These are phyloP conservation scores for Spinibarbus caldwelli DNA, from an alignment of 2,797 vertebrate species.

Conservation along the genomic window DNA sequence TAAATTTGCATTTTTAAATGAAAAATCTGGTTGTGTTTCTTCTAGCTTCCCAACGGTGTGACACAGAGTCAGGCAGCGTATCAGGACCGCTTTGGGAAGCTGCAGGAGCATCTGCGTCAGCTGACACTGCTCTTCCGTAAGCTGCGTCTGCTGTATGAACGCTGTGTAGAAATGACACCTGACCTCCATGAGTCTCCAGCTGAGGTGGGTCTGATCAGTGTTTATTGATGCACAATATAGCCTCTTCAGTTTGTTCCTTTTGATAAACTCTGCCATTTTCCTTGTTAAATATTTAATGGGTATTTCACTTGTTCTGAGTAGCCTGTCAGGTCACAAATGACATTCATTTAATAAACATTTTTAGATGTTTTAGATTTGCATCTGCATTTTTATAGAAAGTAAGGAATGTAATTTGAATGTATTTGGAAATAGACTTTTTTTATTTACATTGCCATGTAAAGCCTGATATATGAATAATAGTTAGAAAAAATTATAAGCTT, in stretches of 20 bases:
- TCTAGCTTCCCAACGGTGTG: constrained; percentile 81
- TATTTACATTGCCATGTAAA: too few species aligned
- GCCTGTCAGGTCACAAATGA: background rate
- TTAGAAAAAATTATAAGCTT: too few species aligned
- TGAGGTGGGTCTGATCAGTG: constrained; percentile 69
- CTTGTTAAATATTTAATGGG: background rate
- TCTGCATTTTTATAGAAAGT: too few species aligned
- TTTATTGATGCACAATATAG: background rate
- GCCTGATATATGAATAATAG: too few species aligned
- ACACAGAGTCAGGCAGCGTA: constrained; percentile 82
- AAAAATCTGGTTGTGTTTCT: background rate
- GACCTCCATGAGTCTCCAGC: constrained; percentile 78
- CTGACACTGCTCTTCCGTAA: constrained; percentile 81
- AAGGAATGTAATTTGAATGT: too few species aligned
- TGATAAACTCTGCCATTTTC: background rate
- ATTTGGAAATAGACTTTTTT: too few species aligned
- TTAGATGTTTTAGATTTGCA: too few species aligned
- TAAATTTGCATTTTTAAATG: too few species aligned
- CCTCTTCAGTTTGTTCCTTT: background rate
- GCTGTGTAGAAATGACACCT: constrained; percentile 82
- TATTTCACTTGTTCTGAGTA: background rate
- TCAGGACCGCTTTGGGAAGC: constrained; percentile 83
- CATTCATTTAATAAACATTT: too few species aligned
- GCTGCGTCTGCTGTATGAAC: constrained; percentile 81
- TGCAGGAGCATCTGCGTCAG: constrained; percentile 83